A percentile compares a stretch with the other conserved stretches of the same genome.
phyloP scores from a whole-genome alignment of 2,888 invertebrate species.

The Lasioglossum villosulum region DNA sequence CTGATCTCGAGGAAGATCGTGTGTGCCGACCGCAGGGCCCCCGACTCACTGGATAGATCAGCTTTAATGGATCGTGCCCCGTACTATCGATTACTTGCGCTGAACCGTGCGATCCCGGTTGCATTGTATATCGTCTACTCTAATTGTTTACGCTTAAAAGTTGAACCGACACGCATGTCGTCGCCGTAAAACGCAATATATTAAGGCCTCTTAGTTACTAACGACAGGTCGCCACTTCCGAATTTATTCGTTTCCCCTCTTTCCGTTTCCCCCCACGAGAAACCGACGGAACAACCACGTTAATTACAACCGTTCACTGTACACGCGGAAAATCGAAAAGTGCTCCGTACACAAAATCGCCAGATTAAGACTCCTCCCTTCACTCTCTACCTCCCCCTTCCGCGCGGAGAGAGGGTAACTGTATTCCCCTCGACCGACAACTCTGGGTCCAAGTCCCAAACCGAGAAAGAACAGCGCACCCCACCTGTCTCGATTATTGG shows the following conservation, averaged over 20 bases:
- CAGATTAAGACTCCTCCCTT: no score
- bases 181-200: conserved; percentile 62
- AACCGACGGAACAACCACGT: background rate
- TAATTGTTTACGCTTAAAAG: conserved; percentile 54
- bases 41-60: background rate
- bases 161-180: conserved; percentile 53
- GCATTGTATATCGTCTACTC: conserved; percentile 28
- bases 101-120: conserved; percentile 9
- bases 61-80: conserved; percentile 39
- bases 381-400: no score
- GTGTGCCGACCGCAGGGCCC: conserved; percentile 1
- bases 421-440: no score
- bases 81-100: conserved; percentile 45
- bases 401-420: no score
- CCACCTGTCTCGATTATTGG: conserved; percentile 40
- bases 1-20: background rate
- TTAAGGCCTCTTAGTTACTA: conserved; percentile 84
- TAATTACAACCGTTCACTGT: conserved; percentile 23
- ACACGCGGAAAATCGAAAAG: conserved; percentile 44
- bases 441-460: background rate
- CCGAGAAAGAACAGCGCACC: conserved; percentile 37
- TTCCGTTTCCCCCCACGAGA: background rate
- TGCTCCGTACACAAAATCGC: conserved; percentile 7
- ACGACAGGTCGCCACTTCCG: conserved; percentile 78
- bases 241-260: background rate